These are phyloP conservation scores for Phalacrocorax brasilianus DNA, from an alignment of 2,113 vertebrate genomes.

Conservation along the genomic window DNA sequence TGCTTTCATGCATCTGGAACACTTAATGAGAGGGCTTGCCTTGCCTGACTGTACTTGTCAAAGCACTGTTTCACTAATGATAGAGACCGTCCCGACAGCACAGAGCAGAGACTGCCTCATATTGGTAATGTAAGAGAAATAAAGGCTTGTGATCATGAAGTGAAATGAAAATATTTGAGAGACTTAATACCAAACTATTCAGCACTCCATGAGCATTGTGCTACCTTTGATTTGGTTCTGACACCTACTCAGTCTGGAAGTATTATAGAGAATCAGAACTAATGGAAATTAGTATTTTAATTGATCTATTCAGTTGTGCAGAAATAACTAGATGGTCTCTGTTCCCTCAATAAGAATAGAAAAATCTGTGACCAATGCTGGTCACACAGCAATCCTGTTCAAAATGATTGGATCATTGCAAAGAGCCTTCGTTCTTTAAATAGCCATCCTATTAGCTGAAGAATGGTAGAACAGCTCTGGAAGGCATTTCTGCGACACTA, in stretches of 20 bases:
- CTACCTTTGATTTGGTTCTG: neutral
- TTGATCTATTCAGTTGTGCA: neutral
- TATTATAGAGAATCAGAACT: neutral
- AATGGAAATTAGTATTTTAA: conserved; percentile 25
- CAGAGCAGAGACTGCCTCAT: neutral
- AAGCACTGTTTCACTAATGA: neutral
- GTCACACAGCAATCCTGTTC: neutral
- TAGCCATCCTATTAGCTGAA: conserved; percentile 39
- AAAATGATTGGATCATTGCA: neutral
- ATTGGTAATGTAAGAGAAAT: neutral
- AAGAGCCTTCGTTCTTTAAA: conserved; percentile 36
- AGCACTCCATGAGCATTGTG: neutral
- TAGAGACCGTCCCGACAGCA: neutral
- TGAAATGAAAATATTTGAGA: neutral
- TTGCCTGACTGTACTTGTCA: neutral
- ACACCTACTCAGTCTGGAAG: neutral
- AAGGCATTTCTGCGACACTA: conserved; percentile 21
- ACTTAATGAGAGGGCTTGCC: neutral
- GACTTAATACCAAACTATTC: neutral
- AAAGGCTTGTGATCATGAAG: neutral
- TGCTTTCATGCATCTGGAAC: neutral
- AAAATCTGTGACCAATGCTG: neutral
- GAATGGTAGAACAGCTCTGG: conserved; percentile 5
- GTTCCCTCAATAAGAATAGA: conserved; percentile 33
- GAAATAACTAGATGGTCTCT: conserved; percentile 8